These are phyloP conservation scores for Listronotus oregonensis DNA, from an alignment of 1,140 invertebrate genomes.

Conservation along the genomic window DNA sequence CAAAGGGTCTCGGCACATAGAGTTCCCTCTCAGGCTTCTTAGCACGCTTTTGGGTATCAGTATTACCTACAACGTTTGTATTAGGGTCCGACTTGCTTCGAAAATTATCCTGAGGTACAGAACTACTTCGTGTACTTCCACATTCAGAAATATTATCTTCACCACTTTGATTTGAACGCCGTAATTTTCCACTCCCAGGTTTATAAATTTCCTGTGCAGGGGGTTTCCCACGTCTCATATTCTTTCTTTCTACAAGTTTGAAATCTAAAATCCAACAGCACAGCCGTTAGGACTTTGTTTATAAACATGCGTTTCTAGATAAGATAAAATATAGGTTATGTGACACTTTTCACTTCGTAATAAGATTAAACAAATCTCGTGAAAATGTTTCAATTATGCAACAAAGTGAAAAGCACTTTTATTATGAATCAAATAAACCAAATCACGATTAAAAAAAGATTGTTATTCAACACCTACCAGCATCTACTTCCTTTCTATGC, in stretches of 20 bases:
- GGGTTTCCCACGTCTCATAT: slow-evolving; percentile 55
- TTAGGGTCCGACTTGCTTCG: slow-evolving; percentile 38
- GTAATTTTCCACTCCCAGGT: slow-evolving; percentile 66
- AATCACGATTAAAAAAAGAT: slow-evolving; percentile 14
- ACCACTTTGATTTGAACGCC: slow-evolving; percentile 58
- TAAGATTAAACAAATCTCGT: background rate
- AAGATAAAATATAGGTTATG: slow-evolving; percentile 23
- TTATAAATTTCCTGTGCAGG: slow-evolving; percentile 61
- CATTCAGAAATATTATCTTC: slow-evolving; percentile 60
- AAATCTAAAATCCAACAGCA: slow-evolving; percentile 30
- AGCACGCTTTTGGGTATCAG: slow-evolving; percentile 53
- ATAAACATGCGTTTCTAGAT: slow-evolving; percentile 36
- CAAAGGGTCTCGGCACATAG: slow-evolving; percentile 62
- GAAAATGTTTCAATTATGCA: slow-evolving; percentile 17
- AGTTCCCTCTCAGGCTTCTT: slow-evolving; percentile 64
- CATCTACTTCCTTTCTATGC: slow-evolving; percentile 35
- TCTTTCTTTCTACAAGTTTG: slow-evolving; percentile 39
- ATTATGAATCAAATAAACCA: slow-evolving; percentile 1
- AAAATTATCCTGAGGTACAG: slow-evolving; percentile 16
- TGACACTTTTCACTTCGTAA: background rate
- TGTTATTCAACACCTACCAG: slow-evolving; percentile 38
- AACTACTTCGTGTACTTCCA: slow-evolving; percentile 41
- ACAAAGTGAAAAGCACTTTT: slow-evolving; percentile 1
- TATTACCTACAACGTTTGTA: slow-evolving; percentile 33
- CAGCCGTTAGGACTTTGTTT: slow-evolving; percentile 31